A percentile compares a stretch with the other conserved stretches of the same genome.
phyloP scores from a whole-genome alignment of 2,888 invertebrate genomes.

The Metopia argyrocephala region DNA sequence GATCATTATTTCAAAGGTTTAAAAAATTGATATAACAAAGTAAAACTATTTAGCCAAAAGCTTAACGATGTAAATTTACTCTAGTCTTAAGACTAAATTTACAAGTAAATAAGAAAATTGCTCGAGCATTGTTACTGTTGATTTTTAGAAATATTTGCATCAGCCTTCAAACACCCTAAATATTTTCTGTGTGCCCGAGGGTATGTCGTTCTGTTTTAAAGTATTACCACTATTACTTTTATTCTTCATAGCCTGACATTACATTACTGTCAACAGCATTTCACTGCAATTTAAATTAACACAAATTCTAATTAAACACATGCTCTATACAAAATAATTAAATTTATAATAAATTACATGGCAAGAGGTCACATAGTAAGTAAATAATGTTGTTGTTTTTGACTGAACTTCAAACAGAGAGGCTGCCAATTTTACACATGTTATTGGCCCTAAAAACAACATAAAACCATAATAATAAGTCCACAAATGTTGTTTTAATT shows the following conservation, averaged over 20 bases:
- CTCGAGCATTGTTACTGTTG: no score
- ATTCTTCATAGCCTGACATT: not conserved
- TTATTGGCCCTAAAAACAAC: not conserved
- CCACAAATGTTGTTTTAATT: not conserved
- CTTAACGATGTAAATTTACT: no score
- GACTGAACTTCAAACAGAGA: not conserved
- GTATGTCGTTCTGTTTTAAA: no score
- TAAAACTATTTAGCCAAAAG: no score
- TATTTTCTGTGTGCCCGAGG: no score
- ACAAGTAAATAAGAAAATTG: no score
- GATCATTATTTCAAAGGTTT: no score
- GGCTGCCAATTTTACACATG: slow-evolving; percentile 6
- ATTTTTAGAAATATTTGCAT: no score
- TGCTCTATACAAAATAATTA: not conserved
- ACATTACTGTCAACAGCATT: not conserved
- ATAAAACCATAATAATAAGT: not conserved
- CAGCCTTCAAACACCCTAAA: no score
- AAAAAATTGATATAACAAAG: no score
- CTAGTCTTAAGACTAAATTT: no score
- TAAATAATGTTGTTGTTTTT: no score
- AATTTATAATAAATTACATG: not conserved
- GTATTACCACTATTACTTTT: not conserved
- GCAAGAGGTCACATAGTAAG: not conserved
- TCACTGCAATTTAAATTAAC: not conserved
- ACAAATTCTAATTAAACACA: not conserved